These are phyloP conservation scores for Lepidocyrtoides sp. DNA, from an alignment of 2,888 invertebrate species.

Conservation along the genomic window DNA sequence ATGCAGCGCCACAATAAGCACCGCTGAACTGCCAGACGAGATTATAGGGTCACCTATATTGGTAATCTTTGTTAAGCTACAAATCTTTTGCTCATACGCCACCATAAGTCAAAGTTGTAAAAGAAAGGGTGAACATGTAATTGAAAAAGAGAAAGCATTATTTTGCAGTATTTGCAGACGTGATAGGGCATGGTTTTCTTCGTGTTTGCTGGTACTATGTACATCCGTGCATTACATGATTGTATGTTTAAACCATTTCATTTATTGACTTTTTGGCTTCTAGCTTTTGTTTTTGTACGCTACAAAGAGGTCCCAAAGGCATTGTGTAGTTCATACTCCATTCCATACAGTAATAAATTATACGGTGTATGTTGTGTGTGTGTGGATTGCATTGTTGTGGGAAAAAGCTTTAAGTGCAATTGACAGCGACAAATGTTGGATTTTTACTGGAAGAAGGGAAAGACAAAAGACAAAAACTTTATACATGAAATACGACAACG, in stretches of 20 bases:
- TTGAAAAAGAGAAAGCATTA: constrained; percentile 15
- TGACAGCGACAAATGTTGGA: constrained; percentile 38
- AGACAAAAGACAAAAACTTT: neutral
- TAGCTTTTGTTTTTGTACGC: constrained; percentile 6
- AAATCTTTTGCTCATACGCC: neutral
- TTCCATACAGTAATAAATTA: neutral
- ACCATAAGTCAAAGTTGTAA: constrained; percentile 10
- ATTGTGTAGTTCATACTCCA: neutral
- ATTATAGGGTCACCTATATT: constrained; percentile 17
- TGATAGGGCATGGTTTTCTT: constrained; percentile 1
- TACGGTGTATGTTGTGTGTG: neutral
- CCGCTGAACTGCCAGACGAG: neutral
- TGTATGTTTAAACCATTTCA: neutral
- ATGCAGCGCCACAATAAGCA: neutral
- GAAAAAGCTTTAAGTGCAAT: constrained; percentile 7
- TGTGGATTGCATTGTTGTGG: neutral
- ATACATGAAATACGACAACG: constrained; percentile 12
- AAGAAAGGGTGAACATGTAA: neutral
- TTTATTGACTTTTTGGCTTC: constrained; percentile 36
- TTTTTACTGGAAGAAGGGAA: neutral
- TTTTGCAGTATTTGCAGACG: neutral
- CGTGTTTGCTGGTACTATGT: neutral
- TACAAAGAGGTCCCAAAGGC: neutral
- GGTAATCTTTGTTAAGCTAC: constrained; percentile 21
- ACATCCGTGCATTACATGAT: neutral